Evolutionary conservation across 2,888 invertebrate species (phyloP).

Genomic region (Tipula unca): DNA sequence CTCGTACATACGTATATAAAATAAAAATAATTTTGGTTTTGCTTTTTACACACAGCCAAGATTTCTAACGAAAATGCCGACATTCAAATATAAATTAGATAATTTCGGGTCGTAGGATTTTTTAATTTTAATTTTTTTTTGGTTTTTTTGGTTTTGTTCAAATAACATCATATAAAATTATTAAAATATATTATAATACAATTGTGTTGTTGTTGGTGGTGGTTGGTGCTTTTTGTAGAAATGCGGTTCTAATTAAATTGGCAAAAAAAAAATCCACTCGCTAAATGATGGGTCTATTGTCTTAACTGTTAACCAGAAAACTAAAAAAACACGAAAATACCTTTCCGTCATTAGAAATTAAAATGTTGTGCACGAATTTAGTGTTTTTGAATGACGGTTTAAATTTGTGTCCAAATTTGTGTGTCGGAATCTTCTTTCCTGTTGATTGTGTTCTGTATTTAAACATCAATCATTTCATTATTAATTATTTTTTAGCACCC

Average conservation of each 20-base stretch:
- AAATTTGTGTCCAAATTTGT: not conserved
- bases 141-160: not conserved
- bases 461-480: slow-evolving; percentile 18
- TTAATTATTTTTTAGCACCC: slow-evolving; percentile 19
- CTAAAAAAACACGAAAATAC: not conserved
- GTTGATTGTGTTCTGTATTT: not conserved
- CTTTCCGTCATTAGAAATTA: not conserved
- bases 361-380: not conserved
- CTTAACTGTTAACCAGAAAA: no score
- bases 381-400: not conserved
- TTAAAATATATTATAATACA: not conserved
- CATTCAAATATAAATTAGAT: slow-evolving; percentile 18
- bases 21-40: not conserved
- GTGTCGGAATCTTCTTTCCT: not conserved
- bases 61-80: slow-evolving; percentile 1
- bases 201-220: not conserved
- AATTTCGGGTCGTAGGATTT: not conserved
- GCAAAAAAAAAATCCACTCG: not conserved
- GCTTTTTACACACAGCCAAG: not conserved
- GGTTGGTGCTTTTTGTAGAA: not conserved
- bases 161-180: slow-evolving; percentile 1
- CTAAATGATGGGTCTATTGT: not conserved
- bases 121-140: not conserved
- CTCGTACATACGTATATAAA: not conserved
- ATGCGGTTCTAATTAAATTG: not conserved